Percentiles rank a stretch among this genome's conserved stretches.
Evolutionary conservation across 1,140 invertebrate genomes (phyloP).

Genomic region (Lethrus apterus): DNA sequence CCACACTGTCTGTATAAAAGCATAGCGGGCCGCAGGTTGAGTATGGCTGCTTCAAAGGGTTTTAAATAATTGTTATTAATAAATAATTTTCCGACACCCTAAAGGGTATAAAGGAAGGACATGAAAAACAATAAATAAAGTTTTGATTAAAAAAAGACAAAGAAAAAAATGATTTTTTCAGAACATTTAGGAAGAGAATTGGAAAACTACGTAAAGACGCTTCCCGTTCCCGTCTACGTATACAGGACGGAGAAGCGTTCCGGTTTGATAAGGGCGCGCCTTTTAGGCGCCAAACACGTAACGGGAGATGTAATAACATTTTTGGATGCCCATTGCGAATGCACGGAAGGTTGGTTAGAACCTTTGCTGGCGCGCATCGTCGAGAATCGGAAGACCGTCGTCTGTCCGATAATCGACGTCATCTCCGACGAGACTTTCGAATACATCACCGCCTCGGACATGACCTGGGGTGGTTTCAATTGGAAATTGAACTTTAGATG

Average conservation of each 20-base stretch:
- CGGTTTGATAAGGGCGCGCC: conserved; percentile 85
- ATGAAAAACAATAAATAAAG: too few relatives aligned
- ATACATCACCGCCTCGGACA: conserved; percentile 88
- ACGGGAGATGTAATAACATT: conserved; percentile 93
- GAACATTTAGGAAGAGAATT: conserved; percentile 83
- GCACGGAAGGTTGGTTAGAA: conserved; percentile 90
- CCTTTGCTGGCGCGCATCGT: conserved; percentile 84
- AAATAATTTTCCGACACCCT: too few relatives aligned
- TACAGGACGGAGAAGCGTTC: conserved; percentile 83
- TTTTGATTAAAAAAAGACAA: too few relatives aligned
- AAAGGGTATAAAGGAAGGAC: too few relatives aligned
- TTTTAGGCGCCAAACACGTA: conserved; percentile 86
- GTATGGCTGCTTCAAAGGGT: too few relatives aligned
- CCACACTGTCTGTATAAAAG: too few relatives aligned
- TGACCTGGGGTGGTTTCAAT: conserved; percentile 97
- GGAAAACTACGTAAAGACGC: conserved; percentile 79
- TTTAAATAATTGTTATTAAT: too few relatives aligned
- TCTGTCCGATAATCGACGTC: conserved; percentile 97
- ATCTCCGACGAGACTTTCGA: conserved; percentile 97
- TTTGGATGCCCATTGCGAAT: conserved; percentile 94
- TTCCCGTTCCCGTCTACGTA: conserved; percentile 79
- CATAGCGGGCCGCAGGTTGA: too few relatives aligned
- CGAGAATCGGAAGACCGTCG: conserved; percentile 85
- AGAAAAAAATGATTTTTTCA: conserved; percentile 48
- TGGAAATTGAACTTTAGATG: conserved; percentile 98